Percentiles rank a stretch among this genome's conserved stretches.
Conservation (phyloP, 2,888 invertebrate genomes). For the Nemoura dubitans region DNA sequence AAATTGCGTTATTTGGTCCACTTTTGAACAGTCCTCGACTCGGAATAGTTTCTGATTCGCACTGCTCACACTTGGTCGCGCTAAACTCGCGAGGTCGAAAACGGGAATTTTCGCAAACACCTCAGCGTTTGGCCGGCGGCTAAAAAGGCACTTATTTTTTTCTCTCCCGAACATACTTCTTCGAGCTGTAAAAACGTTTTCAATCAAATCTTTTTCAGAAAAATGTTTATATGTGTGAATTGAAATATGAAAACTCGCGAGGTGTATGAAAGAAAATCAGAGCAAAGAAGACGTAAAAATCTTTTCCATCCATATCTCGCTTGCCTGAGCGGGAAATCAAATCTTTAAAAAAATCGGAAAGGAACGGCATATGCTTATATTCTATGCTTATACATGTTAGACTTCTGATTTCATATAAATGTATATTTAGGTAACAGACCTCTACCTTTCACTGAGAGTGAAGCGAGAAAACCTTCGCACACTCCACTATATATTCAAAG, state of each 20-base stretch:
- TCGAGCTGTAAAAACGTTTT: neutral
- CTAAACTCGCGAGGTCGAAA: neutral
- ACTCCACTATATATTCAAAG: too few relatives aligned
- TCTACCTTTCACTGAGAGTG: neutral
- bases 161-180: neutral
- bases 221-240: neutral
- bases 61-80: too few relatives aligned
- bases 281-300: neutral
- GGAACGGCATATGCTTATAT: neutral
- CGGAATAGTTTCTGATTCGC: neutral
- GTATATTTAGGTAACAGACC: neutral
- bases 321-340: neutral
- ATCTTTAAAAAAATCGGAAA: neutral
- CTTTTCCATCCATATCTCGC: neutral
- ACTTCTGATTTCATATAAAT: neutral
- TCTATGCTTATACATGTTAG: neutral
- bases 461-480: too few relatives aligned
- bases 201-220: neutral
- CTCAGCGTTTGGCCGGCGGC: neutral
- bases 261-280: neutral
- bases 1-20: neutral
- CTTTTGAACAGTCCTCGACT: neutral
- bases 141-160: neutral
- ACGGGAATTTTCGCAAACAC: neutral
- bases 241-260: conserved; percentile 1